These are phyloP conservation scores for Nudaria mundana DNA, from an alignment of 2,888 invertebrate genomes.

Conservation along the genomic window DNA sequence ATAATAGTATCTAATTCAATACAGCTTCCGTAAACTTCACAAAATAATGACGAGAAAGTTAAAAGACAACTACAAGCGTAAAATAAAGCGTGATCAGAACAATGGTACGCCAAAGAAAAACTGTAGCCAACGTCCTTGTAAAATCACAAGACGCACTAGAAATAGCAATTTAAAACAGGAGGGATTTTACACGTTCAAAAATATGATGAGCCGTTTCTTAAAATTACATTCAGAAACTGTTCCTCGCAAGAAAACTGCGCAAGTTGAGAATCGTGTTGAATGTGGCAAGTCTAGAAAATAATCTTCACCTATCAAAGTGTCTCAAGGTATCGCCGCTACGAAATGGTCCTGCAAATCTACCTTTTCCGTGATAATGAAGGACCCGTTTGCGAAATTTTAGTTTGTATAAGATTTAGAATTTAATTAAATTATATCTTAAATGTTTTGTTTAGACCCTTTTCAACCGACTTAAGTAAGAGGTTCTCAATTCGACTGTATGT, in stretches of 20 bases:
- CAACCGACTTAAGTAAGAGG: too few relatives aligned
- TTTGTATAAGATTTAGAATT: slow-evolving; percentile 26
- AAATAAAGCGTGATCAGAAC: slow-evolving; percentile 30
- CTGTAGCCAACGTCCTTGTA: background rate
- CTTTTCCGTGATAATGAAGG: slow-evolving; percentile 36
- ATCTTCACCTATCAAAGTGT: slow-evolving; percentile 42
- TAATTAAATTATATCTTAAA: slow-evolving; percentile 36
- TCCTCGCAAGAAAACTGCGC: slow-evolving; percentile 32
- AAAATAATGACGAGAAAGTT: slow-evolving; percentile 39
- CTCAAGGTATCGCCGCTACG: slow-evolving; percentile 24
- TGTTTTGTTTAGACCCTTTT: slow-evolving; percentile 15
- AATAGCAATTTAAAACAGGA: slow-evolving; percentile 47
- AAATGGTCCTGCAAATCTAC: slow-evolving; percentile 26
- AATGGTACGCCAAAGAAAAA: slow-evolving; percentile 29
- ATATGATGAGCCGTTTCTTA: slow-evolving; percentile 50
- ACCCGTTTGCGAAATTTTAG: slow-evolving; percentile 37
- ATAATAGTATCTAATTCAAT: slow-evolving; percentile 16
- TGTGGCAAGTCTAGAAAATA: slow-evolving; percentile 39
- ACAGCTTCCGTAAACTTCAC: slow-evolving; percentile 8
- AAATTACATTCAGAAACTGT: slow-evolving; percentile 34
- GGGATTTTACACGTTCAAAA: slow-evolving; percentile 57
- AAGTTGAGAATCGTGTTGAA: slow-evolving; percentile 37
- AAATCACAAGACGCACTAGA: slow-evolving; percentile 39
- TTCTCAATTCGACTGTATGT: too few relatives aligned
- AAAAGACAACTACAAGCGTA: slow-evolving; percentile 36